A percentile compares a stretch with the other conserved stretches of the same genome.
Conservation (phyloP, 2,113 vertebrate genomes). For the Trematocara marginatum region DNA sequence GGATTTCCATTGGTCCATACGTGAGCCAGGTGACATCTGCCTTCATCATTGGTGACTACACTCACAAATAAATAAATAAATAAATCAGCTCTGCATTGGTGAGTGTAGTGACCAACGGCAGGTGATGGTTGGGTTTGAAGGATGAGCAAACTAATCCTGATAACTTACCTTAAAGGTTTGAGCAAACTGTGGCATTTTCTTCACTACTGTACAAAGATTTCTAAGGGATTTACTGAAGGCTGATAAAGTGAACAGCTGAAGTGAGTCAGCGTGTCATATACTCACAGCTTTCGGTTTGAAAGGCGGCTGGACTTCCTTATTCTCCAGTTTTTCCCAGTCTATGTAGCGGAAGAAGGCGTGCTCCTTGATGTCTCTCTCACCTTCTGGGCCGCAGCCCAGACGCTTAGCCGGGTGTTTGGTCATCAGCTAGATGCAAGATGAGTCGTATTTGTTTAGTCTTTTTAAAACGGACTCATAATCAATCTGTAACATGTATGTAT, state of each 20-base stretch:
- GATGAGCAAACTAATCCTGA: conserved; percentile 21
- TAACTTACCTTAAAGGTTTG: conserved; percentile 44
- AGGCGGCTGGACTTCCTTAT: conserved; percentile 92
- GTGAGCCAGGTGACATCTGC: conserved; percentile 39
- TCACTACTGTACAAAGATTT: neutral
- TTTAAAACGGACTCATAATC: neutral
- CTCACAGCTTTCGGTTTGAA: conserved; percentile 98
- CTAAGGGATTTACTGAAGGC: neutral
- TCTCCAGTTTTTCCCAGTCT: conserved; percentile 96
- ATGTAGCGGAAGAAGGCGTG: conserved; percentile 98
- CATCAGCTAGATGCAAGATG: conserved; percentile 81
- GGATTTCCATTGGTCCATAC: conserved; percentile 66
- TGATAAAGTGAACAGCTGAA: neutral
- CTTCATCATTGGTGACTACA: conserved; percentile 53
- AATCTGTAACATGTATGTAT: neutral
- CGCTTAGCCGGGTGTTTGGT: conserved; percentile 96
- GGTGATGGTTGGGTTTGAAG: conserved; percentile 47
- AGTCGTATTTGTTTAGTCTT: neutral
- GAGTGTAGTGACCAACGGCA: conserved; percentile 55
- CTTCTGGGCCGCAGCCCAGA: conserved; percentile 91
- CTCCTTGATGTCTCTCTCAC: conserved; percentile 93
- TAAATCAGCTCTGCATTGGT: conserved; percentile 10
- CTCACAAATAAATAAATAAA: neutral
- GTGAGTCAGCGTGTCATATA: conserved; percentile 13
- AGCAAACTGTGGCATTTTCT: neutral